These are phyloP conservation scores for Bombus superbus DNA, from an alignment of 1,140 invertebrate species.

Conservation along the genomic window DNA sequence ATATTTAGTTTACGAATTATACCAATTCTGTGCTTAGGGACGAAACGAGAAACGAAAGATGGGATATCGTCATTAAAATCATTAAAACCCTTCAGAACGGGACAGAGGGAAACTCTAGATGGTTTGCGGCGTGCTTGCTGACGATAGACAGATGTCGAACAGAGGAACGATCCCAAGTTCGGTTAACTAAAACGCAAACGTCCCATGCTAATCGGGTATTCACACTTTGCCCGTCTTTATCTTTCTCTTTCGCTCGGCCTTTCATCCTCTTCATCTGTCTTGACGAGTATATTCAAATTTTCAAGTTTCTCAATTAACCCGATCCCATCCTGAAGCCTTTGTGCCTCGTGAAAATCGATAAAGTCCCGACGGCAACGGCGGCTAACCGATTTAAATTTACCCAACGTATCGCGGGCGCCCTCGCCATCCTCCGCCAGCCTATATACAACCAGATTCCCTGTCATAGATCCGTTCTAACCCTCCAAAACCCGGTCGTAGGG, in stretches of 20 bases:
- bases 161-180: slow-evolving; percentile 63
- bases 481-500: background rate
- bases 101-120: background rate
- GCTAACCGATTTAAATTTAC: slow-evolving; percentile 59
- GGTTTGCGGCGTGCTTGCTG: background rate
- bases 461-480: slow-evolving; percentile 1
- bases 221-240: slow-evolving; percentile 35
- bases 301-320: slow-evolving; percentile 79
- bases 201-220: slow-evolving; percentile 56
- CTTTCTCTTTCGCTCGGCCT: slow-evolving; percentile 29
- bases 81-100: background rate
- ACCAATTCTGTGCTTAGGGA: background rate
- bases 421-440: background rate
- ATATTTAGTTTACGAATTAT: background rate
- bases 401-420: slow-evolving; percentile 24
- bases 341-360: slow-evolving; percentile 63
- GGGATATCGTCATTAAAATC: background rate
- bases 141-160: slow-evolving; percentile 64
- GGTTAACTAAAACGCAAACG: slow-evolving; percentile 67
- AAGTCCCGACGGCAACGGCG: background rate
- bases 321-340: slow-evolving; percentile 60
- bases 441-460: background rate
- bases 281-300: slow-evolving; percentile 74
- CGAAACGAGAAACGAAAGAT: background rate
- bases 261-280: slow-evolving; percentile 67